These are phyloP conservation scores for Metalampra italica DNA, from an alignment of 2,888 invertebrate genomes.

Conservation along the genomic window DNA sequence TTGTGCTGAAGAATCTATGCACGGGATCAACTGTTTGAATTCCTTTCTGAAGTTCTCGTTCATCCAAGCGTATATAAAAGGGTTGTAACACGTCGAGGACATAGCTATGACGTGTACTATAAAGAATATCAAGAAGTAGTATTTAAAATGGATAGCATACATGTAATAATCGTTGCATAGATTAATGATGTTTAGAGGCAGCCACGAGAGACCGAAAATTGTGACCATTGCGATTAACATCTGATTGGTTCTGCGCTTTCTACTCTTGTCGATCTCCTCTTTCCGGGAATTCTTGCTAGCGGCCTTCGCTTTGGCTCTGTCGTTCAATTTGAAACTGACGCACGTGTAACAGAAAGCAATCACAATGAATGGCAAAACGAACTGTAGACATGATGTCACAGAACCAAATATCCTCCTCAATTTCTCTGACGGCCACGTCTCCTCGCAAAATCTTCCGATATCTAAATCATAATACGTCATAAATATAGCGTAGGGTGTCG, in stretches of 20 bases:
- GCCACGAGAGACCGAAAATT: slow-evolving; percentile 97
- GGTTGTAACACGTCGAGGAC: slow-evolving; percentile 98
- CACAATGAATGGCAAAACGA: slow-evolving; percentile 94
- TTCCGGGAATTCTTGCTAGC: slow-evolving; percentile 90
- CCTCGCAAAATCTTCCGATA: slow-evolving; percentile 85
- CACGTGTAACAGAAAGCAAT: slow-evolving; percentile 96
- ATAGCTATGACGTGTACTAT: slow-evolving; percentile 94
- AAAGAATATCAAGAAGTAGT: slow-evolving; percentile 94
- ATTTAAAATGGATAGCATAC: slow-evolving; percentile 85
- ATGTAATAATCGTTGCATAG: slow-evolving; percentile 90
- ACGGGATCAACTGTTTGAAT: slow-evolving; percentile 87
- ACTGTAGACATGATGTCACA: slow-evolving; percentile 93
- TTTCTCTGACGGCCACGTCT: slow-evolving; percentile 93
- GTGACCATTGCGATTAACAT: slow-evolving; percentile 99
- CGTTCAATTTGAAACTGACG: slow-evolving; percentile 92
- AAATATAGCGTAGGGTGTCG: slow-evolving; percentile 94
- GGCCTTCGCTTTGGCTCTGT: slow-evolving; percentile 90
- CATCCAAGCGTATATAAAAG: slow-evolving; percentile 97
- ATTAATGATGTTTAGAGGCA: slow-evolving; percentile 94
- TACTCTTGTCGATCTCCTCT: slow-evolving; percentile 92
- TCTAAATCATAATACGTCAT: slow-evolving; percentile 80
- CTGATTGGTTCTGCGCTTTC: slow-evolving; percentile 94
- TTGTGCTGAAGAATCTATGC: slow-evolving; percentile 75
- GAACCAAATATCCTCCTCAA: slow-evolving; percentile 90
- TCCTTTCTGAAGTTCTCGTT: slow-evolving; percentile 97